phyloP scores from a whole-genome alignment of 2,888 invertebrate species.

The Platerodrilus igneus region DNA sequence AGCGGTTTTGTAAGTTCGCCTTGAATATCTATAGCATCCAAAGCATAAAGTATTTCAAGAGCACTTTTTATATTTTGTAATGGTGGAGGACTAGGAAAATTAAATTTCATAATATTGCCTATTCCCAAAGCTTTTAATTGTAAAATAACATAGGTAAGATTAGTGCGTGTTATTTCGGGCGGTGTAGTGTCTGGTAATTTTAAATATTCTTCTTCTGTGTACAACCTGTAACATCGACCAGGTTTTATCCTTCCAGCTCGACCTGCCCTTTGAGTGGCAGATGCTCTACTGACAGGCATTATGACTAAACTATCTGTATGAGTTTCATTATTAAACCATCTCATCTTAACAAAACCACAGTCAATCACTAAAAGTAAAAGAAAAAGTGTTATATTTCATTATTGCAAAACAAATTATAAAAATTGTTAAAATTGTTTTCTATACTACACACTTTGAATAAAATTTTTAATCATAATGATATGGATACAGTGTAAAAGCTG shows the following conservation, averaged over 20 bases:
- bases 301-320: constrained; percentile 81
- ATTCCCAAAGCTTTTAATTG: constrained; percentile 94
- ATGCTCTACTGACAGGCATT: constrained; percentile 79
- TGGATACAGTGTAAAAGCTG: too few relatives aligned
- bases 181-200: constrained; percentile 68
- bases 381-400: not conserved
- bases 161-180: constrained; percentile 90
- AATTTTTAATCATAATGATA: too few relatives aligned
- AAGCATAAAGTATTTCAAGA: constrained; percentile 81
- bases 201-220: constrained; percentile 71
- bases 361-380: constrained; percentile 72
- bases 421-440: not conserved
- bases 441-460: constrained; percentile 7
- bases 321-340: constrained; percentile 80
- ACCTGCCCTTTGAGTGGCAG: constrained; percentile 89
- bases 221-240: constrained; percentile 83
- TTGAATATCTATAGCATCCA: constrained; percentile 71
- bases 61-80: constrained; percentile 79
- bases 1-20: constrained; percentile 73
- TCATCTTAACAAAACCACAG: constrained; percentile 91
- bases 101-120: constrained; percentile 83
- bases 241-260: constrained; percentile 79
- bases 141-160: constrained; percentile 77
- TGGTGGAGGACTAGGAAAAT: constrained; percentile 91
- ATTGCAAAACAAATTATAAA: not conserved